Evolutionary conservation across 2,113 vertebrate species (phyloP).

Genomic region (Meriones unguiculatus): DNA sequence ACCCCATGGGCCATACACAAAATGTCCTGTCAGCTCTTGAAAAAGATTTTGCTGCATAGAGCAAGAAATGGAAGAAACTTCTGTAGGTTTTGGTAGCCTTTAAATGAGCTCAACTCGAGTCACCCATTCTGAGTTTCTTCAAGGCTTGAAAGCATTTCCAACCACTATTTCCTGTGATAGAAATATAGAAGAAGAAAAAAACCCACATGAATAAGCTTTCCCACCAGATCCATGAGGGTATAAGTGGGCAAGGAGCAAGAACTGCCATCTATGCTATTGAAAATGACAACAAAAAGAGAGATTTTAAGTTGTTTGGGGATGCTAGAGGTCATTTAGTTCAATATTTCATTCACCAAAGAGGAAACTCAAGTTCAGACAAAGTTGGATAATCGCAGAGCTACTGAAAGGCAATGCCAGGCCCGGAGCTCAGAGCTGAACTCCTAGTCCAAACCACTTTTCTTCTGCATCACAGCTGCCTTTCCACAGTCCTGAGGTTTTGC

Average conservation of each 20-base stretch:
- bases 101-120: neutral
- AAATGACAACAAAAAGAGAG: neutral
- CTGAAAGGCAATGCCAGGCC: conserved; percentile 34
- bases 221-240: neutral
- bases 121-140: neutral
- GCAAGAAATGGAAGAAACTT: neutral
- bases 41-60: neutral
- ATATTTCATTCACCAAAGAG: neutral
- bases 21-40: neutral
- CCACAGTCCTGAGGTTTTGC: neutral
- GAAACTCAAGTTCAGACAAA: conserved; percentile 20
- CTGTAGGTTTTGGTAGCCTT: neutral
- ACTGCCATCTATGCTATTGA: neutral
- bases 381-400: neutral
- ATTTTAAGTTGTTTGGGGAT: neutral
- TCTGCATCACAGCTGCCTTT: conserved; percentile 51
- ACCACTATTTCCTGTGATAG: neutral
- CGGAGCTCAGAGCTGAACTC: neutral
- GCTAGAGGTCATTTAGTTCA: neutral
- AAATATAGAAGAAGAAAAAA: too few species aligned
- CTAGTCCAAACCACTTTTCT: conserved; percentile 22
- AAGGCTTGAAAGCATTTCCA: neutral
- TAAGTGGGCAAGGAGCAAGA: neutral
- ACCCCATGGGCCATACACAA: neutral
- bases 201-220: fast-evolving